phyloP scores from a whole-genome alignment of 1,140 invertebrate species.

The Caenorhabditis brenneri region DNA sequence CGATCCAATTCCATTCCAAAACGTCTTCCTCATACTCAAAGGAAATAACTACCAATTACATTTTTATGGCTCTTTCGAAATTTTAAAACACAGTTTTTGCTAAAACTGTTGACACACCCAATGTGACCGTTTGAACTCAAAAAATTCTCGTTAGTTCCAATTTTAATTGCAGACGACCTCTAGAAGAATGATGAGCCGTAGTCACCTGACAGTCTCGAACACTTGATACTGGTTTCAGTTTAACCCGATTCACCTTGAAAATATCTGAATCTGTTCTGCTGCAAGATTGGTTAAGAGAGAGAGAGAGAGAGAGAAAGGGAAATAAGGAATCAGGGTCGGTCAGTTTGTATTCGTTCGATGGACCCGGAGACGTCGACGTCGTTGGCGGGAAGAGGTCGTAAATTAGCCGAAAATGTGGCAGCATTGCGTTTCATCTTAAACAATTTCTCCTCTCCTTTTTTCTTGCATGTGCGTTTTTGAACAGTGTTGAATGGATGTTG shows the following conservation, averaged over 20 bases:
- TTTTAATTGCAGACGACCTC: conserved; percentile 6
- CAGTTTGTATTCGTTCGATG: conserved; percentile 36
- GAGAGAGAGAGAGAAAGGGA: not conserved
- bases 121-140: not conserved
- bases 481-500: not conserved
- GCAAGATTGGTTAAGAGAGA: not conserved
- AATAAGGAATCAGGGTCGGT: not conserved
- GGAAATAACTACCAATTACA: no score
- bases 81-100: not conserved
- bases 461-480: not conserved
- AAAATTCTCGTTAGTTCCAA: not conserved
- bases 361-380: not conserved
- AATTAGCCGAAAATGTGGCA: conserved; percentile 14
- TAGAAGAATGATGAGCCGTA: not conserved
- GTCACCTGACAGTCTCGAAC: conserved; percentile 24
- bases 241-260: not conserved
- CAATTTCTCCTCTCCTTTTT: not conserved
- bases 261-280: not conserved
- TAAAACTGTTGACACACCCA: not conserved
- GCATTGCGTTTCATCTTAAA: conserved; percentile 15
- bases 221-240: conserved; percentile 33
- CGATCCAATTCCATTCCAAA: no score
- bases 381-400: conserved; percentile 12
- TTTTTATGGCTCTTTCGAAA: no score
- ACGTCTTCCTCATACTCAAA: no score